These are phyloP conservation scores for Arothron firmamentum DNA, from an alignment of 2,113 vertebrate species.

Conservation along the genomic window DNA sequence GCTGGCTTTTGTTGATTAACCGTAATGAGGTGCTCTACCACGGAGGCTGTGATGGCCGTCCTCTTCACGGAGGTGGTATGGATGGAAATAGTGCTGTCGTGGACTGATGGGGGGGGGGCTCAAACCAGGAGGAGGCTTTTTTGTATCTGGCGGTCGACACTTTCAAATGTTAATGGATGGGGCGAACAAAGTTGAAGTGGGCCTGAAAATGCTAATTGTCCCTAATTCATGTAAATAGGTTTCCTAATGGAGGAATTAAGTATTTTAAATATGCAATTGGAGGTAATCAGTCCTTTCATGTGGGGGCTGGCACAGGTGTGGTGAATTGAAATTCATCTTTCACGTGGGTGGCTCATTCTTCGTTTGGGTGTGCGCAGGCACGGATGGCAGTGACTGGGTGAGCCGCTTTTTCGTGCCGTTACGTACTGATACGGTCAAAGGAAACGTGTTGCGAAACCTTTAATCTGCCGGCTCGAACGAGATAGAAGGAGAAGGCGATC, in stretches of 20 bases:
- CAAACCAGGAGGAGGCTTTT: constrained; percentile 71
- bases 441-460: constrained; percentile 52
- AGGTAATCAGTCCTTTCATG: constrained; percentile 78
- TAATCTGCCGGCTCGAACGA: constrained; percentile 60
- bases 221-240: constrained; percentile 81
- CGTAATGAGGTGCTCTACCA: constrained; percentile 68
- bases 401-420: constrained; percentile 43
- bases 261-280: constrained; percentile 78
- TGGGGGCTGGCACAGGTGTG: constrained; percentile 77
- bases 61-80: constrained; percentile 41
- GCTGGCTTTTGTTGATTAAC: constrained; percentile 70
- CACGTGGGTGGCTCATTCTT: constrained; percentile 75
- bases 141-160: constrained; percentile 76
- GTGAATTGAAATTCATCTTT: constrained; percentile 78
- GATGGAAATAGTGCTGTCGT: constrained; percentile 59
- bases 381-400: constrained; percentile 56
- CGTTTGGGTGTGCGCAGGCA: constrained; percentile 72
- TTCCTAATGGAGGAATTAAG: constrained; percentile 80
- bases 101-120: constrained; percentile 61
- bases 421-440: constrained; percentile 44
- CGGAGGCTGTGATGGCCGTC: constrained; percentile 44
- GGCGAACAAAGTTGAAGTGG: constrained; percentile 78
- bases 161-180: constrained; percentile 80
- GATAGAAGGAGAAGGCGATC: constrained; percentile 58
- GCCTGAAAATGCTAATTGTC: constrained; percentile 81